Base-by-base conservation (phyloP, 2,113 vertebrate species). In the Brachyistius frenatus region DNA sequence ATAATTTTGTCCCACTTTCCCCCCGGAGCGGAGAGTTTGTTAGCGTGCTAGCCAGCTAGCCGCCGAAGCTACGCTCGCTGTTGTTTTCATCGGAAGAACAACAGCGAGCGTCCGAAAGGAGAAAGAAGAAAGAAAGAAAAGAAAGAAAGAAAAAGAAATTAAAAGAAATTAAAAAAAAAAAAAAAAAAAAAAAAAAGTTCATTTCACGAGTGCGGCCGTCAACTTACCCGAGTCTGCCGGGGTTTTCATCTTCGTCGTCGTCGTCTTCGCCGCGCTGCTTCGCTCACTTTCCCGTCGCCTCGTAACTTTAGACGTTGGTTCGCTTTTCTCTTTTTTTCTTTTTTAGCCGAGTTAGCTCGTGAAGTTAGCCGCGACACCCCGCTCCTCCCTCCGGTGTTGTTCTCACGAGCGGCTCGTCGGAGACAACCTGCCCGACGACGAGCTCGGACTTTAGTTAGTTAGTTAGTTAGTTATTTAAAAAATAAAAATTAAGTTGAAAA, bases 211-310 rank as follows among this genome's bases (percentile, higher is more conserved):
- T 13, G 39, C 2, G 37, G 5, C 2, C 33, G 37, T 49, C 2
- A 9, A 87, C 93, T 94, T 76, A 95, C 94, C 94, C 81, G 92
- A 64, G 6, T 95, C 94, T 2, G 83, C 80, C 76, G 92, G 89
- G 88, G 94, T 95, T 83, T 95, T 95, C 94, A 95, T 95, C 74
- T 68, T 70, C 2, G 78, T 81, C 4, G 78, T 37, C 30, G 78
- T 37, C 30, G 84, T 83, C 71, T 61, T 76, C 66, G 75, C 32
- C 4, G 39, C 0, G 44, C 72, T 15, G 33, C 66, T 55, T 81
- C 74, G 7, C 23, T 65, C 66, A 77, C 86, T 84, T 81, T 55
- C 77, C 80, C 80, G 81, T 79, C 76, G 87, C 74, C 50, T 60
- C 47, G 65, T 33, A 89, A 92, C 86, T 92, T 88, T 83, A 62